phyloP scores from a whole-genome alignment of 2,113 vertebrate genomes.

The Abramis brama region DNA sequence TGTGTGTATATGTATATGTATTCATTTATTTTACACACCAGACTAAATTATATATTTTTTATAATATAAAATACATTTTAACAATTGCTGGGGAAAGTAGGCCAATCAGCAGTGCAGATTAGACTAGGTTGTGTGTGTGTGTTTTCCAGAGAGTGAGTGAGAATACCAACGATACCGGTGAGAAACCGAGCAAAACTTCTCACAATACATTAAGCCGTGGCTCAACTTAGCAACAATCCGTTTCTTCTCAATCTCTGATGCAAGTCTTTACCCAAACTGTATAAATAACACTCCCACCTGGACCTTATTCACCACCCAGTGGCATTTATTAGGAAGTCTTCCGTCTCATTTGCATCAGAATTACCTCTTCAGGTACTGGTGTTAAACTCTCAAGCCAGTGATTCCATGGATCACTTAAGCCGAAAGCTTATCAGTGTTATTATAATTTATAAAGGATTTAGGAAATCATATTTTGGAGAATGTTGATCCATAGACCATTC shows the following conservation, averaged over 20 bases:
- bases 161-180: constrained; percentile 47
- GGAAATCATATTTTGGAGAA: constrained; percentile 73
- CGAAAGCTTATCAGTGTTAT: constrained; percentile 76
- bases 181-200: constrained; percentile 67
- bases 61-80: background rate
- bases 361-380: constrained; percentile 73
- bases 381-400: constrained; percentile 77
- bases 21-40: too few relatives aligned
- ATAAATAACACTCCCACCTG: constrained; percentile 72
- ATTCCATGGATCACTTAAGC: constrained; percentile 75
- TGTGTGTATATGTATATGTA: too few relatives aligned
- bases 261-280: constrained; percentile 63
- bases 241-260: constrained; percentile 43
- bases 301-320: constrained; percentile 70
- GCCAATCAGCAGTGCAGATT: constrained; percentile 7
- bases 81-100: background rate
- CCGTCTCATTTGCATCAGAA: constrained; percentile 76
- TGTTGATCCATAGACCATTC: constrained; percentile 68
- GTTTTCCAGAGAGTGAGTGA: constrained; percentile 51
- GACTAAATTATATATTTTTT: too few relatives aligned
- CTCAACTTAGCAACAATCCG: constrained; percentile 67
- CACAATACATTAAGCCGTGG: constrained; percentile 69
- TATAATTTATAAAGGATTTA: constrained; percentile 77
- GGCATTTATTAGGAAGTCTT: constrained; percentile 72
- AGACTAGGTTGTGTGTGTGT: background rate